Evolutionary conservation across 1,140 invertebrate genomes (phyloP), one percentile per base, ranked within the genome.

Genomic region (Zaprionus gabonicus): DNA sequence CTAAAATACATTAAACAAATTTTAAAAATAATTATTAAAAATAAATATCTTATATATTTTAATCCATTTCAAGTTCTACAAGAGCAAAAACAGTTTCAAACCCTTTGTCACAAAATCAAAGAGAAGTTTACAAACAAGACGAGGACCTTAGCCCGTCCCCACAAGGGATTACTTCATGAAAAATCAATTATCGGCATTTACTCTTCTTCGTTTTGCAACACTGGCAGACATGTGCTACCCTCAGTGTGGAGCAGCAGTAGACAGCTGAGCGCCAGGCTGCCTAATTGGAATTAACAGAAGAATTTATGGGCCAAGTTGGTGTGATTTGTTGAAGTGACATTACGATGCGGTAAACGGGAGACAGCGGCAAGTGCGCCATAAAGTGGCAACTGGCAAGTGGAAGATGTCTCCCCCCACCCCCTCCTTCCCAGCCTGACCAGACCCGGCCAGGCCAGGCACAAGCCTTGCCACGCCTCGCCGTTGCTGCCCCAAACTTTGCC

Each of bases 321-420:
- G 81, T 84, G 82, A 86, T 86, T 86, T 86, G 82, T 86, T 78
- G 81, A 83, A 84, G 75, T 79, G 81, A 86, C 82, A 86, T 86
- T 86, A 81, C 81, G 79, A 86, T 86, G 82, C 82, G 82, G 82
- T 81, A 86, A 86, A 76, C 70, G 76, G 62, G 74, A 71, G 63
- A 79, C 62, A 58, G 53, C 59, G 46, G 68, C 70, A 82, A 82
- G 68, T 82, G 68, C 76, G 71, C 63, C 80, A 68, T 64, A 74
- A 81, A 75, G 64, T 72, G 60, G 56, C 73, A 64, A 65, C 55
- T 51, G 69, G 49, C 20, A 20, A 51, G 17, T 34, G 34, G 44
- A 51, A 51, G 46, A 51, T 51, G 46, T n/a, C 20, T 20, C 20
- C 20, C 20, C 20, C 20, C 46, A 0, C 46, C 6, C 9, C 10